Evolutionary conservation across 2,888 invertebrate genomes (phyloP), one percentile per base, ranked within the genome.

Genomic region (Ectemnius continuus): DNA sequence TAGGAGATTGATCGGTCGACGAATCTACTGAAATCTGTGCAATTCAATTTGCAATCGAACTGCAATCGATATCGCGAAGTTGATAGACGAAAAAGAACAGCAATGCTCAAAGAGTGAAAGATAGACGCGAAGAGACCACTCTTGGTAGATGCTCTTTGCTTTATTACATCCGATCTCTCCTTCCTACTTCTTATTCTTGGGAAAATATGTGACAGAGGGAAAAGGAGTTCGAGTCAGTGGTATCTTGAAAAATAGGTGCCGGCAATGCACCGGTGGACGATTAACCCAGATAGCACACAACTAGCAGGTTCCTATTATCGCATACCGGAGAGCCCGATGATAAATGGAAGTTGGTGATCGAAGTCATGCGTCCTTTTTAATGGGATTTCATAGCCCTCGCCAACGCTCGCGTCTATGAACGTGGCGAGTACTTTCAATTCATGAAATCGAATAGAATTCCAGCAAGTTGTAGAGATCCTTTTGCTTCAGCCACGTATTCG

Each of bases 131-230:
- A 6, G 47, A 47, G 5, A 47, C 4, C n/a, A 23, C 79, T 77
- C 79, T 83, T 83, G 79, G 62, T 60, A 79, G 77, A 78, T 79
- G 75, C 80, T 83, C 81, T 79, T 81, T 80, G 75, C 83, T 79
- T 84, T 79, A 79, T 79, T 80, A 81, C 78, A 79, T 70, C 74
- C 66, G 23, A 36, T 36, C 58, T 64, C 23, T 8, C n/a, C 56
- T 18, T 46, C 23, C 6, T 11, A 2, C 36, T 23, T 23, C 23
- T 23, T 23, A 23, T 23, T 23, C 23, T 23, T 23, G 23, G 23
- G 23, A 3, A 23, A 23, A 23, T 23, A 23, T 23, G 23, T 23
- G 23, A 23, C 23, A 23, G 23, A 23, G 23, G 23, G 23, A 23
- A 23, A 23, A 23, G 23, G 23, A 23, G 18, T 11, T 20, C 18